These are phyloP conservation scores for Zapus hudsonius DNA, from an alignment of 2,113 vertebrate species.

Conservation along the genomic window DNA sequence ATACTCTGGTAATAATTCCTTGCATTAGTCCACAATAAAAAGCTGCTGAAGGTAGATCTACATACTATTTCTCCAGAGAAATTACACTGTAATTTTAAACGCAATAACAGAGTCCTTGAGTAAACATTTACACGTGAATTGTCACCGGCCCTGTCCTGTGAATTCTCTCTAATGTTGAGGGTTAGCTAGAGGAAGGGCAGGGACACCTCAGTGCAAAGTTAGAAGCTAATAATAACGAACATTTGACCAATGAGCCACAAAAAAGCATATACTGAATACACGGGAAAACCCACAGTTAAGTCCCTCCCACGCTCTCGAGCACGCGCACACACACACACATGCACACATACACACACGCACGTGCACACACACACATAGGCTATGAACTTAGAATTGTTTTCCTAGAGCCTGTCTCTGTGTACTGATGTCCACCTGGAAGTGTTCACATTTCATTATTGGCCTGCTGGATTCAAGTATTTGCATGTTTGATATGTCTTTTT, in stretches of 20 bases:
- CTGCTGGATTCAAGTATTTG: slow-evolving; percentile 99
- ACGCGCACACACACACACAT: slow-evolving; percentile 18
- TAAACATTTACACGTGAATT: slow-evolving; percentile 99
- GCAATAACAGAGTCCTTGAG: slow-evolving; percentile 94
- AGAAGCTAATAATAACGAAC: slow-evolving; percentile 89
- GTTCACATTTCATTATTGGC: slow-evolving; percentile 98
- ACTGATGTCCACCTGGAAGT: slow-evolving; percentile 88
- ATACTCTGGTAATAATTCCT: slow-evolving; percentile 91
- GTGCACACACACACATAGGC: slow-evolving; percentile 78
- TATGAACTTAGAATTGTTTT: slow-evolving; percentile 81
- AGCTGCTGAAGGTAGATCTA: slow-evolving; percentile 96
- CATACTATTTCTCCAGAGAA: slow-evolving; percentile 92
- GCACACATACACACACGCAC: slow-evolving; percentile 64
- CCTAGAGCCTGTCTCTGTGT: slow-evolving; percentile 87
- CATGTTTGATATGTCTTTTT: slow-evolving; percentile 91
- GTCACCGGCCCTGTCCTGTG: slow-evolving; percentile 91
- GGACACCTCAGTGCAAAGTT: slow-evolving; percentile 98
- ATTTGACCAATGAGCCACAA: slow-evolving; percentile 86
- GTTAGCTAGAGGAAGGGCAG: slow-evolving; percentile 92
- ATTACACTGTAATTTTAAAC: slow-evolving; percentile 89
- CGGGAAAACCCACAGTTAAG: slow-evolving; percentile 81
- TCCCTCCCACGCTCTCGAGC: slow-evolving; percentile 69
- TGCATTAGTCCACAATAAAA: slow-evolving; percentile 95
- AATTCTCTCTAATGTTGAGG: slow-evolving; percentile 84
- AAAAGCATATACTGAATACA: slow-evolving; percentile 86